Evolutionary conservation across 2,797 vertebrate genomes (phyloP).

Genomic region (Semaprochilodus insignis): DNA sequence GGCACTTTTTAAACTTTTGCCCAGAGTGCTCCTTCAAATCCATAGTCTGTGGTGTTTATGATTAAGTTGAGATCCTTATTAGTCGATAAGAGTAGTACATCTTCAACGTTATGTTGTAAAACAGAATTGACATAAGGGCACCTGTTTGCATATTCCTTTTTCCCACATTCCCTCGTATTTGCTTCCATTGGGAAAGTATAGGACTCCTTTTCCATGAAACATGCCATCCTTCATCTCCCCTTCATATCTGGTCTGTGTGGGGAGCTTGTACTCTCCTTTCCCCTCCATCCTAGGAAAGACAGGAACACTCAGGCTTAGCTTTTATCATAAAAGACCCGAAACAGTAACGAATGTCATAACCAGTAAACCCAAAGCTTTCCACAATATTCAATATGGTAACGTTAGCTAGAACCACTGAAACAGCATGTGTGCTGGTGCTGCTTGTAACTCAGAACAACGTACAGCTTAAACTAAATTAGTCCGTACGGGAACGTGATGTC

Average conservation of each 20-base stretch:
- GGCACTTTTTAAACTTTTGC: too few species aligned
- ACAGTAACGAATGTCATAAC: background rate
- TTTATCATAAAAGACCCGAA: background rate
- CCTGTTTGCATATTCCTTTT: slow-evolving; percentile 83
- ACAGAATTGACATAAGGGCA: slow-evolving; percentile 55
- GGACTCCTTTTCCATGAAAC: slow-evolving; percentile 91
- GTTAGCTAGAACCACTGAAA: too few species aligned
- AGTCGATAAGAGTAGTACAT: too few species aligned
- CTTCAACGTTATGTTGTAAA: background rate
- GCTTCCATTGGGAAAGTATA: slow-evolving; percentile 84
- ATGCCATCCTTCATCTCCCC: slow-evolving; percentile 89
- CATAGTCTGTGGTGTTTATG: background rate
- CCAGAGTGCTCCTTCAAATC: too few species aligned
- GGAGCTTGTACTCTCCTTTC: slow-evolving; percentile 82
- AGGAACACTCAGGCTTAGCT: background rate
- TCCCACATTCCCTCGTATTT: slow-evolving; percentile 87
- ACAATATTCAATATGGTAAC: too few species aligned
- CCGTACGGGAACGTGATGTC: too few species aligned
- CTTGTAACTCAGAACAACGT: too few species aligned
- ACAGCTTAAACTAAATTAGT: too few species aligned
- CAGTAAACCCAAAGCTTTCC: background rate
- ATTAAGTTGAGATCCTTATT: background rate
- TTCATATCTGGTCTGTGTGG: slow-evolving; percentile 84
- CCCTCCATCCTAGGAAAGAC: slow-evolving; percentile 86
- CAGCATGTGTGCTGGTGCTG: too few species aligned